Conservation (phyloP, 2,797 vertebrate species). For the Artibeus lituratus region DNA sequence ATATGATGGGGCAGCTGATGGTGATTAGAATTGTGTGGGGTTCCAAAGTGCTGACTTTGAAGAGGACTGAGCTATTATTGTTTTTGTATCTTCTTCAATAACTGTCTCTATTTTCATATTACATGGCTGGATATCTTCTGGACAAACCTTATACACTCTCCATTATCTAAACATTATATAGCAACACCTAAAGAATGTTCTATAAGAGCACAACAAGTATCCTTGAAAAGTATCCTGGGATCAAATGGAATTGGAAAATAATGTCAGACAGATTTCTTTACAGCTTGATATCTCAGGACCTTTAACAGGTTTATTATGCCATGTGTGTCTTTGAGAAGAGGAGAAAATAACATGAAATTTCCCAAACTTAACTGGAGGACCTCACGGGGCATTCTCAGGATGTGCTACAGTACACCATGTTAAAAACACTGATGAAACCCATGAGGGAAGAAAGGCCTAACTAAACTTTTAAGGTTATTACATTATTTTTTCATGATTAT, state of each 20-base stretch:
- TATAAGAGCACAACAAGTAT: background rate
- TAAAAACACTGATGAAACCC: background rate
- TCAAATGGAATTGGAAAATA: background rate
- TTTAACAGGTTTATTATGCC: background rate
- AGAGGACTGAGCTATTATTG: no score
- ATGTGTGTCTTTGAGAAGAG: background rate
- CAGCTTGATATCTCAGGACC: background rate
- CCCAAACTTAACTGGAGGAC: background rate
- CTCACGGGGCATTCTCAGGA: background rate
- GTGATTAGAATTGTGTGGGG: no score
- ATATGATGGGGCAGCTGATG: no score
- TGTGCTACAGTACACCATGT: accelerated
- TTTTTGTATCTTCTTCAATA: no score
- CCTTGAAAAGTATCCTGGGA: background rate
- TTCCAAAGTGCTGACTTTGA: no score
- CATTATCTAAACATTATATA: background rate
- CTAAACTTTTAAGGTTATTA: background rate
- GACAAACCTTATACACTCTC: background rate
- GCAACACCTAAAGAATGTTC: background rate
- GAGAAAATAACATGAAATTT: background rate
- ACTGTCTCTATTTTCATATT: background rate
- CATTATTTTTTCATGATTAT: background rate
- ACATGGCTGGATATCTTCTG: background rate
- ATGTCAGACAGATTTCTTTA: background rate
- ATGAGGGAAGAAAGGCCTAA: background rate